Conservation (phyloP, 2,888 invertebrate genomes). For the Cecidostiba fungosa region DNA sequence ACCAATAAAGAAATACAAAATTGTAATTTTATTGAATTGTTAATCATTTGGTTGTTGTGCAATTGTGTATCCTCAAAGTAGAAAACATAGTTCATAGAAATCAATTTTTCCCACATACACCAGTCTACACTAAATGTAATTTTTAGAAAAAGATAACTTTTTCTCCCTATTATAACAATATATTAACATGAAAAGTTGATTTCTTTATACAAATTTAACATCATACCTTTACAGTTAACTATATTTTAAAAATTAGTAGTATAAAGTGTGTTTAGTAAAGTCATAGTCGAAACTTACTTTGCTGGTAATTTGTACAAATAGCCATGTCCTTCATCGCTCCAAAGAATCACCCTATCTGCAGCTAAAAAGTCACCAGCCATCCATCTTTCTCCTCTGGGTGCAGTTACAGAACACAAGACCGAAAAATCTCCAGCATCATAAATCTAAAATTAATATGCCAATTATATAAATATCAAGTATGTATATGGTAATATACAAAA, state of each 20-base stretch:
- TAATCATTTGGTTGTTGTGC: constrained; percentile 51
- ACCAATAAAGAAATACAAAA: constrained; percentile 73
- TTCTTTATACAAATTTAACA: constrained; percentile 22
- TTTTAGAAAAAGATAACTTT: constrained; percentile 1
- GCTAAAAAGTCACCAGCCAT: constrained; percentile 97
- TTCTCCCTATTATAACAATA: background rate
- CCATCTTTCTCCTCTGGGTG: constrained; percentile 95
- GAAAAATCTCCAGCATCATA: constrained; percentile 96
- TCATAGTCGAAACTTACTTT: constrained; percentile 86
- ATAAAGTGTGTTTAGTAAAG: constrained; percentile 10
- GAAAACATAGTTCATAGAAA: constrained; percentile 50
- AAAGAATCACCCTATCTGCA: constrained; percentile 94
- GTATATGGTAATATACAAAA: background rate
- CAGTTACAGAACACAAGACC: constrained; percentile 94
- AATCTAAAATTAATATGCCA: constrained; percentile 80
- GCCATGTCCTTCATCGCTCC: constrained; percentile 98
- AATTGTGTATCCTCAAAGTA: constrained; percentile 50
- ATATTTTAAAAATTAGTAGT: constrained; percentile 20
- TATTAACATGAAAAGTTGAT: constrained; percentile 39
- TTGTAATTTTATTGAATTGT: constrained; percentile 64
- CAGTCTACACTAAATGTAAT: background rate
- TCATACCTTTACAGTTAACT: constrained; percentile 31
- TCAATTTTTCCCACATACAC: constrained; percentile 43
- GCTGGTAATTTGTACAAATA: constrained; percentile 97
- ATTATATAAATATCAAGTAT: background rate